These are phyloP conservation scores for Antedon mediterranea DNA, from an alignment of 53 echinoderm and acorn worm genomes.

Conservation along the genomic window DNA sequence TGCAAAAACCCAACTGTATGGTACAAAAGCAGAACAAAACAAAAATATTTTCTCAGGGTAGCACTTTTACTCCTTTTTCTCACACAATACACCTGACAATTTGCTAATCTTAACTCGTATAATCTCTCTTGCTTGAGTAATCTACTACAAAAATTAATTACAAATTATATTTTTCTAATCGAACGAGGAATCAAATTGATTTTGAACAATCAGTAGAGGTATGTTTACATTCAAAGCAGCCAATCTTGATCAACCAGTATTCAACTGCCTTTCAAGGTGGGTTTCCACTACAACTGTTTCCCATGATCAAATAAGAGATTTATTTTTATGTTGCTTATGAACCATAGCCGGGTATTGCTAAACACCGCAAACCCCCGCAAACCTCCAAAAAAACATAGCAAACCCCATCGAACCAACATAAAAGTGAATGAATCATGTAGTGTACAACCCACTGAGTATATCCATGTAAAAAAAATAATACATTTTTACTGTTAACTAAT, in stretches of 20 bases:
- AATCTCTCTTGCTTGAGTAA: neutral
- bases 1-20: neutral
- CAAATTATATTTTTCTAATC: neutral
- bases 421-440: no score
- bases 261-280: neutral
- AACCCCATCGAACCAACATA: no score
- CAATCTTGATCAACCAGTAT: neutral
- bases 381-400: no score
- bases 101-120: neutral
- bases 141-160: neutral
- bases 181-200: neutral
- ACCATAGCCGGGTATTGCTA: no score
- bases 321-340: no score
- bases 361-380: no score
- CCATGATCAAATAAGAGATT: neutral
- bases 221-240: neutral
- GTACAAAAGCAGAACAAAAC: neutral
- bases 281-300: neutral
- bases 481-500: no score
- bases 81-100: neutral
- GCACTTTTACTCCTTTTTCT: neutral
- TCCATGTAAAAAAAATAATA: no score
- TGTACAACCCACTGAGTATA: no score
- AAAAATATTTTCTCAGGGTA: neutral
- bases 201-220: neutral